These are phyloP conservation scores for Pollachius pollachius DNA, from an alignment of 2,113 vertebrate species.

Conservation along the genomic window DNA sequence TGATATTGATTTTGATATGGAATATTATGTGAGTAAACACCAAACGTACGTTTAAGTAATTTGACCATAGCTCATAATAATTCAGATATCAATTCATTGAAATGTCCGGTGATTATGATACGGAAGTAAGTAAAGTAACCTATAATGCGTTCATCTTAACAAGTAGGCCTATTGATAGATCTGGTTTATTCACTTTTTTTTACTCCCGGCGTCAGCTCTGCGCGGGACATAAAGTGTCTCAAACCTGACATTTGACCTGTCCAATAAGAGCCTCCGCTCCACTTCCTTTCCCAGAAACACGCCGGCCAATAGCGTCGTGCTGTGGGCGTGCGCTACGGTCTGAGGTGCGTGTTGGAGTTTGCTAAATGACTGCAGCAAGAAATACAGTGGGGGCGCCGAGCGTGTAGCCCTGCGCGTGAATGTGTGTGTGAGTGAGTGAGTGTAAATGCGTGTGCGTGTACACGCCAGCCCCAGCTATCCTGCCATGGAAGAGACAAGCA, in stretches of 20 bases:
- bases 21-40: too few species aligned
- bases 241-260: conserved; percentile 55
- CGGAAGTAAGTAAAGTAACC: not conserved
- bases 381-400: conserved; percentile 74
- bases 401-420: conserved; percentile 51
- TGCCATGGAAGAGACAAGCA: conserved; percentile 65
- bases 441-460: conserved; percentile 4
- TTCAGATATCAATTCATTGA: too few species aligned
- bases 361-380: conserved; percentile 99
- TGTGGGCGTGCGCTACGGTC: conserved; percentile 81
- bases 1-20: too few species aligned
- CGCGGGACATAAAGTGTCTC: too few species aligned
- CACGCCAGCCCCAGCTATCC: conserved; percentile 19
- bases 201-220: not conserved
- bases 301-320: conserved; percentile 77
- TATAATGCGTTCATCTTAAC: not conserved
- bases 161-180: not conserved
- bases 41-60: too few species aligned
- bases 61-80: too few species aligned
- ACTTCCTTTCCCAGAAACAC: not conserved
- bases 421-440: conserved; percentile 1
- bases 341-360: conserved; percentile 85
- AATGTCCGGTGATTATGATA: not conserved
- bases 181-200: not conserved
- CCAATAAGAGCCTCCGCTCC: conserved; percentile 59